Evolutionary conservation across 2,113 vertebrate species (phyloP).

Genomic region (Donacobius atricapilla): DNA sequence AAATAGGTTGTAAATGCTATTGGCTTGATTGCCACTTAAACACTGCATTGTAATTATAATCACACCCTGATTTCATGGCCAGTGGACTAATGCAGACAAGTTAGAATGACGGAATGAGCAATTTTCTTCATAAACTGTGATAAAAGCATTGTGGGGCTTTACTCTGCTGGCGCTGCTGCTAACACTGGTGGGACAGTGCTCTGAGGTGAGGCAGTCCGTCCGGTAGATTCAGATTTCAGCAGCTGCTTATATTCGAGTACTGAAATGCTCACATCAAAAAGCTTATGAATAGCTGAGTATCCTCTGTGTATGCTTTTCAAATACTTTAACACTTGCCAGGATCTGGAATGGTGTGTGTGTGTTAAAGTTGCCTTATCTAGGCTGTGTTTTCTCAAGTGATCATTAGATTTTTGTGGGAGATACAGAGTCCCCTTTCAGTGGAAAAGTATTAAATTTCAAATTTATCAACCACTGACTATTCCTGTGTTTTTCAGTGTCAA

Average conservation of each 20-base stretch:
- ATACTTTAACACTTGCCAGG: background rate
- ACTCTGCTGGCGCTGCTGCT: background rate
- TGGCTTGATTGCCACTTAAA: background rate
- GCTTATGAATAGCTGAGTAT: background rate
- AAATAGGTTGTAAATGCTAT: background rate
- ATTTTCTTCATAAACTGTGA: background rate
- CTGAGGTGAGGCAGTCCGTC: background rate
- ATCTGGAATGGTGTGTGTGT: background rate
- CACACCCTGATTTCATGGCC: background rate
- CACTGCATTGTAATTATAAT: background rate
- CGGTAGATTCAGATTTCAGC: background rate
- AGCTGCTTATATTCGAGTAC: background rate
- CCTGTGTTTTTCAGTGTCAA: conserved; percentile 70
- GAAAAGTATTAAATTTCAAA: background rate
- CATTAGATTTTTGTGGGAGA: background rate
- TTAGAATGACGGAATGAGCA: background rate
- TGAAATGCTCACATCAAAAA: background rate
- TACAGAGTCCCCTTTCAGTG: background rate
- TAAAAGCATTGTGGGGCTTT: background rate
- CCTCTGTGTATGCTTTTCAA: background rate
- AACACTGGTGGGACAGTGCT: background rate
- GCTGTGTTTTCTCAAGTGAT: background rate
- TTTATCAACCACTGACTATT: background rate
- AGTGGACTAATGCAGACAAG: background rate
- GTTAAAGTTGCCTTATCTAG: background rate